phyloP scores from a whole-genome alignment of 2,888 invertebrate species.

The Tipula helvola region DNA sequence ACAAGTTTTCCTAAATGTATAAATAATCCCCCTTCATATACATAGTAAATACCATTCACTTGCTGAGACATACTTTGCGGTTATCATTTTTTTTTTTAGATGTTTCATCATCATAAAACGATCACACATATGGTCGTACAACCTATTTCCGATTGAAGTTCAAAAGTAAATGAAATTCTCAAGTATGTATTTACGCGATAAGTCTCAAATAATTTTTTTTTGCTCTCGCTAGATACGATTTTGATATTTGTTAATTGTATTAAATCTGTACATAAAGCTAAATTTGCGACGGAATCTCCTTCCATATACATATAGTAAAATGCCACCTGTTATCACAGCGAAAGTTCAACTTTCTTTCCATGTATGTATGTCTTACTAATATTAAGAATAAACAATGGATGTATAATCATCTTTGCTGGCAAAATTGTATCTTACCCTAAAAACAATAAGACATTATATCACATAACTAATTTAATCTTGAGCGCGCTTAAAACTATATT shows the following conservation, averaged over 20 bases:
- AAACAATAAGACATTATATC: background rate
- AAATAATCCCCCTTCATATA: no score
- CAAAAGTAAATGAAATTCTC: background rate
- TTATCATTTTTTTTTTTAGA: background rate
- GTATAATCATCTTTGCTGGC: background rate
- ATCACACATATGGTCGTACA: background rate
- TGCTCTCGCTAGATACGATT: background rate
- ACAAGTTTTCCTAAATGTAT: no score
- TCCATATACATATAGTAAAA: background rate
- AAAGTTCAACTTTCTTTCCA: background rate
- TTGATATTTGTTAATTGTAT: background rate
- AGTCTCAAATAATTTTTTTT: background rate
- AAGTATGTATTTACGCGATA: background rate
- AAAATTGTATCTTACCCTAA: background rate
- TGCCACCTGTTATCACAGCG: background rate
- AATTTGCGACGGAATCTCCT: background rate
- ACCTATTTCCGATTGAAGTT: background rate
- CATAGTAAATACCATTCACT: background rate
- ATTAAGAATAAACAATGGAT: background rate
- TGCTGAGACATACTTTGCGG: background rate
- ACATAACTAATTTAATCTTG: background rate
- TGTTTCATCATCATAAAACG: background rate
- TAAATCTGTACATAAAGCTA: background rate
- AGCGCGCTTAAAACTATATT: background rate
- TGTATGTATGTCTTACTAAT: background rate